phyloP scores from a whole-genome alignment of 2,113 vertebrate genomes.

The Pterocles orientalis region DNA sequence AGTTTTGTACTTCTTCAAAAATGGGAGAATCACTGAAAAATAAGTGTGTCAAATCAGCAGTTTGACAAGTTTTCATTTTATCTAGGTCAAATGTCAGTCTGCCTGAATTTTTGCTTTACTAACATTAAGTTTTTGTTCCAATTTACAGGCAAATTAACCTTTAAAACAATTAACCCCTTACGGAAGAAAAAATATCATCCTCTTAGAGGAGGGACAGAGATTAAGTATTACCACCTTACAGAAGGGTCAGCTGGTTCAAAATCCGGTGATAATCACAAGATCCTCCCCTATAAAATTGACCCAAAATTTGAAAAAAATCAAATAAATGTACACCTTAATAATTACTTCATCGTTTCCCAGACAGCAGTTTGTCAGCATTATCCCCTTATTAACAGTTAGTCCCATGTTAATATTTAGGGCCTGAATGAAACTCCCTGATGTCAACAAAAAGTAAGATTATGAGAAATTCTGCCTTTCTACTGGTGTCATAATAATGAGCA shows the following conservation, averaged over 20 bases:
- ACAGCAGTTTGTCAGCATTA: background rate
- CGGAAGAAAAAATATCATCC: background rate
- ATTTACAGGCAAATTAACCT: background rate
- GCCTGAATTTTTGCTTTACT: background rate
- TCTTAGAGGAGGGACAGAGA: background rate
- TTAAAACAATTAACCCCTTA: background rate
- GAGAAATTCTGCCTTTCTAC: background rate
- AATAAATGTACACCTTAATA: background rate
- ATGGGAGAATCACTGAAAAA: background rate
- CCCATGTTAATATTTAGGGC: background rate
- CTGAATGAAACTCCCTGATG: background rate
- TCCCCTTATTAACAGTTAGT: background rate
- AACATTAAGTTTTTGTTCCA: background rate
- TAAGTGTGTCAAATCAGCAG: background rate
- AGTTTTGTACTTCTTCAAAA: background rate
- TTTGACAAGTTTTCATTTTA: background rate
- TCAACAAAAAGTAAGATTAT: background rate
- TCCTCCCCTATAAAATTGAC: background rate
- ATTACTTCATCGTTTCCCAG: background rate
- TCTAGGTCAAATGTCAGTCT: background rate
- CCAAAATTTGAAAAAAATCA: background rate
- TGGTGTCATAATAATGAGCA: background rate
- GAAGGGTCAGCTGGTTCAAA: background rate
- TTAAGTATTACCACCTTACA: background rate
- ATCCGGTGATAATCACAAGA: background rate